phyloP scores from a whole-genome alignment of 2,888 invertebrate genomes.

The Trissoscelio sp. region DNA sequence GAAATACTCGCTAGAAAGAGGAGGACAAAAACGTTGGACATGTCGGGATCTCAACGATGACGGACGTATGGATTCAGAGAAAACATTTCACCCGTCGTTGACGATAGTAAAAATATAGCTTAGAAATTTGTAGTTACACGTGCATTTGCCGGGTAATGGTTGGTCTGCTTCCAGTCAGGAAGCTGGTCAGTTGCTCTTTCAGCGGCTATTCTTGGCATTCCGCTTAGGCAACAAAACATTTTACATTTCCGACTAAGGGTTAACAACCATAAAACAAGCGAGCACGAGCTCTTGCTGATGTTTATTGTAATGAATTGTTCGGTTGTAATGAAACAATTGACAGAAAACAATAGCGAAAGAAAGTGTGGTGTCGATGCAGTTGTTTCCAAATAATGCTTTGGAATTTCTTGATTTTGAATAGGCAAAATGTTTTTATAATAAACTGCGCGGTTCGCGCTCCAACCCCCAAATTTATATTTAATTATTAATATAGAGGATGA shows the following conservation, averaged over 20 bases:
- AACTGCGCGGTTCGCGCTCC: too few relatives aligned
- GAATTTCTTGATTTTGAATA: too few relatives aligned
- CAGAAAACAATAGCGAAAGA: background rate
- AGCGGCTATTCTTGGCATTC: constrained; percentile 68
- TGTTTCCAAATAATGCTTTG: too few relatives aligned
- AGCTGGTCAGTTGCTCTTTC: constrained; percentile 67
- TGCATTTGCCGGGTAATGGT: constrained; percentile 37
- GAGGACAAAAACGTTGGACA: too few relatives aligned
- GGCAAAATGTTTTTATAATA: too few relatives aligned
- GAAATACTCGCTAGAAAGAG: too few relatives aligned
- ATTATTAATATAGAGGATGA: too few relatives aligned
- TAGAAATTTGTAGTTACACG: constrained; percentile 41
- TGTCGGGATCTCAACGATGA: too few relatives aligned
- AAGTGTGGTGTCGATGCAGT: background rate
- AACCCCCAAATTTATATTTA: too few relatives aligned
- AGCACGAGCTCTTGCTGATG: background rate
- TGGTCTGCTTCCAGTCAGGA: constrained; percentile 70
- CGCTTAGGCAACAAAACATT: constrained; percentile 58
- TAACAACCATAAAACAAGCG: constrained; percentile 24
- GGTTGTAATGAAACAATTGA: constrained; percentile 4
- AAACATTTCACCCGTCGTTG: constrained; percentile 26
- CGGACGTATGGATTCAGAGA: constrained; percentile 30
- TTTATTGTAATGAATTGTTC: constrained; percentile 29
- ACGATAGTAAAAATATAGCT: background rate
- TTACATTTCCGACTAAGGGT: constrained; percentile 43